Evolutionary conservation across 1,140 invertebrate species (phyloP).

Genomic region (Aphis craccivora): DNA sequence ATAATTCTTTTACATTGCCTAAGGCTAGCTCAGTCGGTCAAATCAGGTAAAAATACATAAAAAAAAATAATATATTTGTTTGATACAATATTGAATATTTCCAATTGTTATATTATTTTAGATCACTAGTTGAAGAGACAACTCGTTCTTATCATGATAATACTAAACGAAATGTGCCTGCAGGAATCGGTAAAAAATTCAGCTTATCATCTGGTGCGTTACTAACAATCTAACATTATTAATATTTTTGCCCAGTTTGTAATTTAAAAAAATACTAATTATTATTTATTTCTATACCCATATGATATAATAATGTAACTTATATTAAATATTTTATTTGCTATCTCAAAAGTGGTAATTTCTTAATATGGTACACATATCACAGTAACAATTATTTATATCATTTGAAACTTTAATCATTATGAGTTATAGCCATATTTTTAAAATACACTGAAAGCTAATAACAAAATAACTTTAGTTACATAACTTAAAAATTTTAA

Average conservation of each 20-base stretch:
- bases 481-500: not conserved
- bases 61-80: not conserved
- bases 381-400: not conserved
- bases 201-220: constrained; percentile 58
- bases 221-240: constrained; percentile 54
- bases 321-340: not conserved
- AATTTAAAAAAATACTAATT: not conserved
- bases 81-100: not conserved
- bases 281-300: not conserved
- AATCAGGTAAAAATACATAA: constrained; percentile 43
- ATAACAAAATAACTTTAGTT: not conserved
- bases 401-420: not conserved
- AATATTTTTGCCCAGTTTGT: not conserved
- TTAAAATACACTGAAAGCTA: too few relatives aligned
- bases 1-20: constrained; percentile 33
- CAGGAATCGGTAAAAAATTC: constrained; percentile 62
- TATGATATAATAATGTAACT: not conserved
- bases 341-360: not conserved
- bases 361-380: not conserved
- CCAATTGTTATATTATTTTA: not conserved
- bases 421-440: not conserved
- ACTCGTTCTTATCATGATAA: constrained; percentile 51
- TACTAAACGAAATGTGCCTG: constrained; percentile 59
- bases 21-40: constrained; percentile 43
- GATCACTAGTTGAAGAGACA: constrained; percentile 44